phyloP scores from a whole-genome alignment of 1,140 invertebrate species.

The Drosophila eugracilis region DNA sequence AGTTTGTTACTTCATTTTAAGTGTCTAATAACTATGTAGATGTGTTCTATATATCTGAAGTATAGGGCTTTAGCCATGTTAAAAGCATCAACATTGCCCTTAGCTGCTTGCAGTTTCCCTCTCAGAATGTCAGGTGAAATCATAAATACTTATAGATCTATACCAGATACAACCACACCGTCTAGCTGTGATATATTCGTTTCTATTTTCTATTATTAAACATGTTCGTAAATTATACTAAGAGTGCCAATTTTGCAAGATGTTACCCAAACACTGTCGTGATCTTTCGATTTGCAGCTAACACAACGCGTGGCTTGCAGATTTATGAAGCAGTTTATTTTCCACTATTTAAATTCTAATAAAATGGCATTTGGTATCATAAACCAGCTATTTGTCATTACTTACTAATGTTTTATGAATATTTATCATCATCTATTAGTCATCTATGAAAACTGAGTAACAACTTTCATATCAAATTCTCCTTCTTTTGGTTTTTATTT shows the following conservation, averaged over 20 bases:
- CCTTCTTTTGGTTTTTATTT: neutral
- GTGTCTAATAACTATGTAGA: neutral
- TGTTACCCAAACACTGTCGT: constrained; percentile 40
- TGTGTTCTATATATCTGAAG: too few species aligned
- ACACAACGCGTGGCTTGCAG: constrained; percentile 7
- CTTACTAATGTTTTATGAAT: too few species aligned
- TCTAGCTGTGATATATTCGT: constrained; percentile 25
- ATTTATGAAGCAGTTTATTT: too few species aligned
- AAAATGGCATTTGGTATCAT: too few species aligned
- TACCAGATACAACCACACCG: constrained; percentile 32
- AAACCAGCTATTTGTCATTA: too few species aligned
- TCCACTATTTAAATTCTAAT: neutral
- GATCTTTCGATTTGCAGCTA: constrained; percentile 53
- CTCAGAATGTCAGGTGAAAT: constrained; percentile 69
- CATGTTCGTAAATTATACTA: constrained; percentile 34
- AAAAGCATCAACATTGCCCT: too few species aligned
- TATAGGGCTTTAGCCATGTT: too few species aligned
- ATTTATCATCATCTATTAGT: too few species aligned
- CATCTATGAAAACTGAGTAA: constrained; percentile 1
- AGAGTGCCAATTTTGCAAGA: constrained; percentile 17
- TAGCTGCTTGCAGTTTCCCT: constrained; percentile 27
- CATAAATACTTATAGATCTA: constrained; percentile 55
- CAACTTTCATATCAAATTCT: neutral
- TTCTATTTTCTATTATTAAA: constrained; percentile 28
- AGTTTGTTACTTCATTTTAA: too few species aligned